phyloP scores from a whole-genome alignment of 1,140 invertebrate species.

The Drosophila kurseongensis region DNA sequence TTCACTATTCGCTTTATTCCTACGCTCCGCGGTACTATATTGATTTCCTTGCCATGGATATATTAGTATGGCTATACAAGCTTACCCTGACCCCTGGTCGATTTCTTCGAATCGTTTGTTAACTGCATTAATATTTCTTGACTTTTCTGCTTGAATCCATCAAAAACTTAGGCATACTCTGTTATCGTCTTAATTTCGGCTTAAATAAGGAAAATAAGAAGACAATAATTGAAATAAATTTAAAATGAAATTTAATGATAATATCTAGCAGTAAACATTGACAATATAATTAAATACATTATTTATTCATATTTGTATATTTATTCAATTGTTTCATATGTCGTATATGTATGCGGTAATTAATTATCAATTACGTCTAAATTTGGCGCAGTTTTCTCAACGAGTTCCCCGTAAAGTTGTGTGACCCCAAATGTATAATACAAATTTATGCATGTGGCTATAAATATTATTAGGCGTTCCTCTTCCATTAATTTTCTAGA shows the following conservation, averaged over 20 bases:
- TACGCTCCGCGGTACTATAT: slow-evolving; percentile 10
- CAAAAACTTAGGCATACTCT: background rate
- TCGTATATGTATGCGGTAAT: slow-evolving; percentile 47
- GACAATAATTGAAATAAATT: slow-evolving; percentile 55
- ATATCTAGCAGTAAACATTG: slow-evolving; percentile 64
- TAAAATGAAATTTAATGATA: slow-evolving; percentile 72
- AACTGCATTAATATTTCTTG: slow-evolving; percentile 49
- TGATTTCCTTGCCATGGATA: slow-evolving; percentile 23
- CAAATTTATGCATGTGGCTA: slow-evolving; percentile 51
- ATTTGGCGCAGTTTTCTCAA: slow-evolving; percentile 74
- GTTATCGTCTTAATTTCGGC: slow-evolving; percentile 8
- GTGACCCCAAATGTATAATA: slow-evolving; percentile 52
- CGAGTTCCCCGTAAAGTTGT: slow-evolving; percentile 52
- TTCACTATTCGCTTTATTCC: slow-evolving; percentile 24
- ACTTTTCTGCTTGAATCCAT: background rate
- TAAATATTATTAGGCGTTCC: slow-evolving; percentile 47
- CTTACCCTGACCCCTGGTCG: slow-evolving; percentile 62
- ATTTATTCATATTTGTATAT: slow-evolving; percentile 32
- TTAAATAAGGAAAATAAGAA: slow-evolving; percentile 30
- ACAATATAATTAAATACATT: slow-evolving; percentile 62
- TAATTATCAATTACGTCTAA: slow-evolving; percentile 63
- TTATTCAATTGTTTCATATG: slow-evolving; percentile 53
- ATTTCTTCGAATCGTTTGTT: slow-evolving; percentile 50
- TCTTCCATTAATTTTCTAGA: slow-evolving; percentile 29
- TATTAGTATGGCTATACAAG: slow-evolving; percentile 14